Percentiles rank a stretch among this genome's conserved stretches.
These are phyloP conservation scores for Limnephilus lunatus DNA, from an alignment of 2,888 invertebrate species.

Conservation along the genomic window DNA sequence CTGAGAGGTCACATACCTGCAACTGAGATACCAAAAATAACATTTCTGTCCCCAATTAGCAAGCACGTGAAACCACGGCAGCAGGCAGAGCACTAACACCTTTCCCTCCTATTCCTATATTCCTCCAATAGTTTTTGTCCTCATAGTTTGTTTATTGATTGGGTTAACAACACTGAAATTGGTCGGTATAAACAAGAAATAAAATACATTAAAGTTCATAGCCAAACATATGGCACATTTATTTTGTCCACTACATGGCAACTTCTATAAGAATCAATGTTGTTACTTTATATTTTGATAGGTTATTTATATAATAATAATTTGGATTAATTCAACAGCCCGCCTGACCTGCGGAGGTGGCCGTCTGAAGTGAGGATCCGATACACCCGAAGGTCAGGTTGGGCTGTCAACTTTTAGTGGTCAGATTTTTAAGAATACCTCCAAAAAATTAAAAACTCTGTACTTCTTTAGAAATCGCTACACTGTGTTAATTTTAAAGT, in stretches of 20 bases:
- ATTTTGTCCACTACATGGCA: conserved; percentile 80
- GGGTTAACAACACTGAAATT: background rate
- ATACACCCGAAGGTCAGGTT: conserved; percentile 14
- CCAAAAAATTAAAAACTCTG: conserved; percentile 76
- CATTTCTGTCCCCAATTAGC: conserved; percentile 59
- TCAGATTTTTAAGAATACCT: conserved; percentile 59
- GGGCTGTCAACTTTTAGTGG: conserved; percentile 53
- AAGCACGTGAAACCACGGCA: conserved; percentile 25
- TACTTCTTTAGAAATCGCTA: conserved; percentile 76
- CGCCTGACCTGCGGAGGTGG: conserved; percentile 11
- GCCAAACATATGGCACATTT: conserved; percentile 77
- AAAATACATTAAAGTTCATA: conserved; percentile 57
- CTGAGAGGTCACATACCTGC: conserved; percentile 79
- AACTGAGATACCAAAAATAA: conserved; percentile 54
- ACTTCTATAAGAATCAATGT: conserved; percentile 79
- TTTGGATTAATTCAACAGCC: conserved; percentile 70
- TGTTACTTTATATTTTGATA: conserved; percentile 71
- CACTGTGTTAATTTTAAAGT: conserved; percentile 70
- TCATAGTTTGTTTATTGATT: no score
- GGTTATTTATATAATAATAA: conserved; percentile 74
- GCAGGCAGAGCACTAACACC: background rate
- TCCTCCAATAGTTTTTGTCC: no score
- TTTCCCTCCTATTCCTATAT: no score
- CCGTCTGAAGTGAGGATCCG: background rate
- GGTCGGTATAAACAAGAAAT: background rate